Conservation (phyloP, 1,140 invertebrate genomes). For the Bombus picipes region DNA sequence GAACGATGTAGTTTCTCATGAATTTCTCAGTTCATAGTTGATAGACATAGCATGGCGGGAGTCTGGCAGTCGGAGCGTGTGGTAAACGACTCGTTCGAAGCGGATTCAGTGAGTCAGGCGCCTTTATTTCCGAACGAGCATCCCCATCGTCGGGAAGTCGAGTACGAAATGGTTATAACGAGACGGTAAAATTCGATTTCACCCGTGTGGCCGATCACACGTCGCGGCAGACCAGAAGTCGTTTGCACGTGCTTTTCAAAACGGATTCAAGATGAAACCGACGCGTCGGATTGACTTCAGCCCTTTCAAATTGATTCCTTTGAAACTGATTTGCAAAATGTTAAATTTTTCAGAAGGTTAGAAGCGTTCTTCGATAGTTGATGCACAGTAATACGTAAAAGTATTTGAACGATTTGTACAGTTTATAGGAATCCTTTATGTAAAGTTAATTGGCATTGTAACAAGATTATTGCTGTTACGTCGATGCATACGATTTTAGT, state of each 20-base stretch:
- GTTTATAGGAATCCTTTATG: too few species aligned
- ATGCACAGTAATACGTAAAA: too few species aligned
- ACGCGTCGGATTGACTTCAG: too few species aligned
- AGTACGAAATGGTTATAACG: constrained; percentile 18
- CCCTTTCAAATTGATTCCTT: too few species aligned
- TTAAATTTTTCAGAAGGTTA: too few species aligned
- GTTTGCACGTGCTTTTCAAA: constrained; percentile 4
- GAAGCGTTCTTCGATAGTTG: too few species aligned
- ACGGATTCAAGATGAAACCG: neutral
- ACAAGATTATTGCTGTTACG: too few species aligned
- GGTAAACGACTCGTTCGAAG: constrained; percentile 10
- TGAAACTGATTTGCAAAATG: too few species aligned
- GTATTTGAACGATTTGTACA: too few species aligned
- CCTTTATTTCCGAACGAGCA: constrained; percentile 28
- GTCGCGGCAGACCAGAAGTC: constrained; percentile 28
- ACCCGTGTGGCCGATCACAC: neutral
- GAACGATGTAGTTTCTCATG: neutral
- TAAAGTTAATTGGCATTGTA: too few species aligned
- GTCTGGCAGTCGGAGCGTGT: constrained; percentile 24
- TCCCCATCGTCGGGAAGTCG: constrained; percentile 28
- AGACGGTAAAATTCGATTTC: constrained; percentile 37
- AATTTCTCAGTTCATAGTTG: neutral
- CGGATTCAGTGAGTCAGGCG: constrained; percentile 34
- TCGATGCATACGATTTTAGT: too few species aligned
- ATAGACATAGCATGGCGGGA: constrained; percentile 25